Evolutionary conservation across 2,113 vertebrate species (phyloP), one percentile per base, ranked within the genome.

Genomic region (Asarcornis scutulata): DNA sequence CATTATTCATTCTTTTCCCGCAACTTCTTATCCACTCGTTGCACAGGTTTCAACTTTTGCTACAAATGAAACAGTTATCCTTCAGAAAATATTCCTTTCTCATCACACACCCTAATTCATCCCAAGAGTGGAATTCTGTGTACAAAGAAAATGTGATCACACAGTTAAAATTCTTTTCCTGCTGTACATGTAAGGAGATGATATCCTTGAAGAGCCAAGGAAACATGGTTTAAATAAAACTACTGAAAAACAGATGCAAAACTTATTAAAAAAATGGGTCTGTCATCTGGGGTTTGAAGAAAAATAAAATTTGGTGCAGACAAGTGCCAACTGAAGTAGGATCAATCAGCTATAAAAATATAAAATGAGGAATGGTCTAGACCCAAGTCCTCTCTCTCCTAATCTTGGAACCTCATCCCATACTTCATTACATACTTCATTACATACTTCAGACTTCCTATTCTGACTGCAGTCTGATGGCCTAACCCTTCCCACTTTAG

Each of bases 231-330:
- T 92, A 77, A 64, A 77, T 86, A 95, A 94, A 93, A 81, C 36
- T 74, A 46, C 36, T 71, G 59, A 78, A 77, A 96, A 89, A 48
- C 62, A 96, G 67, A 89, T 87, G 85, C 27, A 85, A 94, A 91
- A 68, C 15, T 78, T 55, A 85, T 36, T 85, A 53, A 52, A 79
- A 93, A 91, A 25, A 23, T 40, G 8, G 1, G 2, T 79, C 22
- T 13, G 26, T 34, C 29, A 56, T 38, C 25, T 56, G 13, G 48
- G 6, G 46, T 68, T 91, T 76, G 68, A 91, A 83, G 32, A 56
- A 89, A 56, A 20, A 32, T 44, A 15, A 9, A 48, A 13, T 62
- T 77, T 2, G 2, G 7, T 84, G 73, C 11, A 17, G 56, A 66
- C 1, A 2, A 78, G 9, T 50, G 50, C 63, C 68, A 84, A 26